These are phyloP conservation scores for Ameiurus melas DNA, from an alignment of 2,113 vertebrate genomes.

Conservation along the genomic window DNA sequence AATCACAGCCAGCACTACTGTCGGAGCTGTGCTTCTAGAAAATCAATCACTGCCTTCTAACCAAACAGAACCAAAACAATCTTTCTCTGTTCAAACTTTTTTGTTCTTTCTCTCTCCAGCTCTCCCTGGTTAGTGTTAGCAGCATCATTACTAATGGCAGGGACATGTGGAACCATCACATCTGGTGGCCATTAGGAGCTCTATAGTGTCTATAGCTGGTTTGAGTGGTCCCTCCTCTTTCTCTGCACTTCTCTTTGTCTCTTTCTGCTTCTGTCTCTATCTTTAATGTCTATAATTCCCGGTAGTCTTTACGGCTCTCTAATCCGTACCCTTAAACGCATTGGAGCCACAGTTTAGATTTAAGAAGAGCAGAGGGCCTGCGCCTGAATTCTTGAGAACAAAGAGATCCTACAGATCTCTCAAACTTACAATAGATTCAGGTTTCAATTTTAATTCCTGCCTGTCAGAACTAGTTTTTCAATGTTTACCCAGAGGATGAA, in stretches of 20 bases:
- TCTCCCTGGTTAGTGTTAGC: slow-evolving; percentile 29
- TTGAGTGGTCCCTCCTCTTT: neutral
- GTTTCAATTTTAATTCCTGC: slow-evolving; percentile 20
- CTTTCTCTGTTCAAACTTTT: slow-evolving; percentile 10
- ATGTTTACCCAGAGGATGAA: slow-evolving; percentile 21
- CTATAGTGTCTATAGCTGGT: slow-evolving; percentile 57
- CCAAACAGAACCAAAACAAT: neutral
- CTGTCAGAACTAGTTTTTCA: slow-evolving; percentile 28
- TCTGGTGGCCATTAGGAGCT: slow-evolving; percentile 65
- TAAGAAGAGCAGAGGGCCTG: neutral
- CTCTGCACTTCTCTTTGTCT: neutral
- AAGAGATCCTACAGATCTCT: slow-evolving; percentile 15
- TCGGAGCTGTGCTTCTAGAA: neutral
- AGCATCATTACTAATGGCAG: slow-evolving; percentile 14
- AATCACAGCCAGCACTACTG: neutral
- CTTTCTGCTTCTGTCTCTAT: neutral
- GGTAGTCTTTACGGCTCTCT: neutral
- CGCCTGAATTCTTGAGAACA: slow-evolving; percentile 4
- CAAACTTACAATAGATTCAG: slow-evolving; percentile 10
- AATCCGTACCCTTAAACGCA: neutral
- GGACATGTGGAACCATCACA: slow-evolving; percentile 48
- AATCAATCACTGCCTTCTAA: neutral
- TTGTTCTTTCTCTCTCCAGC: neutral
- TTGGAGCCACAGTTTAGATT: neutral
- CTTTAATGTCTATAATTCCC: neutral